Conservation (phyloP, 2,113 vertebrate species). For the Engystomops pustulosus region DNA sequence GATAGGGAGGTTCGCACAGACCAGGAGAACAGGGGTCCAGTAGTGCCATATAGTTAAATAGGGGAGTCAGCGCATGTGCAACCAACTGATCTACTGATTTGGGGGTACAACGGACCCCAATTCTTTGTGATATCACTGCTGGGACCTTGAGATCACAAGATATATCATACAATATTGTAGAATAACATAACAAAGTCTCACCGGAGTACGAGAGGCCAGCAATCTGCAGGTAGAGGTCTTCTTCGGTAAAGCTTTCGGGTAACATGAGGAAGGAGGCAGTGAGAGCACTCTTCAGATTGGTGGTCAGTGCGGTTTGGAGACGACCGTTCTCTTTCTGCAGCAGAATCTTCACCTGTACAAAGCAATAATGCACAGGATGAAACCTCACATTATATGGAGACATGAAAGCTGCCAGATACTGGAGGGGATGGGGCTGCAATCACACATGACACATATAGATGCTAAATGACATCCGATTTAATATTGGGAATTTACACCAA, state of each 20-base stretch:
- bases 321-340: conserved; percentile 80
- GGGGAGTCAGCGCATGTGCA: no score
- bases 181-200: conserved; percentile 61
- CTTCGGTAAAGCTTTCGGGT: conserved; percentile 91
- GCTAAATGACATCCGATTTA: background rate
- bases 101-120: no score
- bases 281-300: conserved; percentile 91
- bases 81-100: no score
- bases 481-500: background rate
- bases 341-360: conserved; percentile 87
- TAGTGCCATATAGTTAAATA: no score
- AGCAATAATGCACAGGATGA: conserved; percentile 12
- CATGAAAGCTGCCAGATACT: background rate
- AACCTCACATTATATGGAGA: background rate
- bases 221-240: conserved; percentile 90
- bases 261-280: conserved; percentile 92
- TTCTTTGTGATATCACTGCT: no score
- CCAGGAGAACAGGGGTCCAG: no score
- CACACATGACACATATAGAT: background rate
- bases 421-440: background rate
- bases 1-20: no score
- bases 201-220: conserved; percentile 93
- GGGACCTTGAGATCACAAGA: no score
- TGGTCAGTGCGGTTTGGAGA: conserved; percentile 80
- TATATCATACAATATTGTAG: no score